Evolutionary conservation across 2,797 vertebrate genomes (phyloP).

Genomic region (Otus scops): DNA sequence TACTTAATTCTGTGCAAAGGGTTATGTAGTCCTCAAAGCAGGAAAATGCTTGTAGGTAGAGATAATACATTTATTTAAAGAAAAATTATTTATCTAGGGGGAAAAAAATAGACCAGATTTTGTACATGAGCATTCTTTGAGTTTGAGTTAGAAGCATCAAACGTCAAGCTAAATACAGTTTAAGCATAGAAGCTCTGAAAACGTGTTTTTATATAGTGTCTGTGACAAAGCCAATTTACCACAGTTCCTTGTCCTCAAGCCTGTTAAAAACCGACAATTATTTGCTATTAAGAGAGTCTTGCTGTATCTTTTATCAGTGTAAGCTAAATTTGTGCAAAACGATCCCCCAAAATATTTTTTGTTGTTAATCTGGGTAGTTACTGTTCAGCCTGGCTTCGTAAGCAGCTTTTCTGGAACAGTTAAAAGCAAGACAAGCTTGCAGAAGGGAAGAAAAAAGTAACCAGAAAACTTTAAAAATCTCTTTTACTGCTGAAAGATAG

Average conservation of each 20-base stretch:
- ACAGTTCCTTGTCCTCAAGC: neutral
- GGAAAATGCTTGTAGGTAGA: neutral
- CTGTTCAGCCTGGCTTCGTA: neutral
- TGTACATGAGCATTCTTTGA: neutral
- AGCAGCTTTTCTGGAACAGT: neutral
- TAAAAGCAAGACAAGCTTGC: neutral
- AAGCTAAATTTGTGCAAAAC: neutral
- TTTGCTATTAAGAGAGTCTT: neutral
- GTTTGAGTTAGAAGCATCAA: neutral
- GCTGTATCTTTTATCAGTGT: neutral
- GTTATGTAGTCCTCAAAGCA: neutral
- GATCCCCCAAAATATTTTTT: neutral
- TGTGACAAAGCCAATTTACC: neutral
- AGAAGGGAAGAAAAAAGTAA: neutral
- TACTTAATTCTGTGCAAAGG: neutral
- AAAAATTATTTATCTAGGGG: neutral
- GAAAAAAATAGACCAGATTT: neutral
- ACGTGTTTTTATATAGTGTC: neutral
- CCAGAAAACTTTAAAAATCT: neutral
- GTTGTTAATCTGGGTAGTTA: neutral
- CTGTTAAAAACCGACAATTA: neutral
- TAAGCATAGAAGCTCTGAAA: neutral
- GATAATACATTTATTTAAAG: neutral
- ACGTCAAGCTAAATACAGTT: neutral
- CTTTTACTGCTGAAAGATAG: neutral